Evolutionary conservation across 2,113 vertebrate genomes (phyloP).

Genomic region (Halcyon senegalensis): DNA sequence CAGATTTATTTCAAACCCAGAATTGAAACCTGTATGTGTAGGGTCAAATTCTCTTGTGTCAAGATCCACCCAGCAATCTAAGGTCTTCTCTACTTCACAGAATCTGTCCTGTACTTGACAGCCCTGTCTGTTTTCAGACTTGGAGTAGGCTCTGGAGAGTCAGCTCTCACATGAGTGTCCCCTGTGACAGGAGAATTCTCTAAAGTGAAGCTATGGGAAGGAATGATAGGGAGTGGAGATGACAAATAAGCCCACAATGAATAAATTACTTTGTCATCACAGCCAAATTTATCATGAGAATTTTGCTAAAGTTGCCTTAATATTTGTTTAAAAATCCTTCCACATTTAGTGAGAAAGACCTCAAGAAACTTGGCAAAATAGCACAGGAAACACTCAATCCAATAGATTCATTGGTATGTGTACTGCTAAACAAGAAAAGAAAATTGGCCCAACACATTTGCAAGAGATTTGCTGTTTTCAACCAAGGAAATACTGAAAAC

Average conservation of each 20-base stretch:
- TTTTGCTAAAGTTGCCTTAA: neutral
- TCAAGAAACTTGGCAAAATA: constrained; percentile 16
- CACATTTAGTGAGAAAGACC: neutral
- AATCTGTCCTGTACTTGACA: constrained; percentile 13
- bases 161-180: neutral
- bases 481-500: neutral
- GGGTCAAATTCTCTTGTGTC: constrained; percentile 45
- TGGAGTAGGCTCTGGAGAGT: neutral
- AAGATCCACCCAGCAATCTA: neutral
- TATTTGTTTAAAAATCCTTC: constrained; percentile 1
- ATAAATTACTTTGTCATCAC: neutral
- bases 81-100: neutral
- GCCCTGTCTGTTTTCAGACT: constrained; percentile 23
- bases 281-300: neutral
- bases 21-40: neutral
- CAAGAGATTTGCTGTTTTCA: neutral
- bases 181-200: neutral
- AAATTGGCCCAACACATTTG: neutral
- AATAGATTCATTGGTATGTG: neutral
- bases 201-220: neutral
- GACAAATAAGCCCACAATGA: neutral
- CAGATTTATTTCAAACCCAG: constrained; percentile 43
- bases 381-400: neutral
- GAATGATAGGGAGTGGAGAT: neutral
- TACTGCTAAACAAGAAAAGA: neutral